Evolutionary conservation across 1,140 invertebrate species (phyloP), one percentile per base, ranked within the genome.

Genomic region (Ectropis grisescens): DNA sequence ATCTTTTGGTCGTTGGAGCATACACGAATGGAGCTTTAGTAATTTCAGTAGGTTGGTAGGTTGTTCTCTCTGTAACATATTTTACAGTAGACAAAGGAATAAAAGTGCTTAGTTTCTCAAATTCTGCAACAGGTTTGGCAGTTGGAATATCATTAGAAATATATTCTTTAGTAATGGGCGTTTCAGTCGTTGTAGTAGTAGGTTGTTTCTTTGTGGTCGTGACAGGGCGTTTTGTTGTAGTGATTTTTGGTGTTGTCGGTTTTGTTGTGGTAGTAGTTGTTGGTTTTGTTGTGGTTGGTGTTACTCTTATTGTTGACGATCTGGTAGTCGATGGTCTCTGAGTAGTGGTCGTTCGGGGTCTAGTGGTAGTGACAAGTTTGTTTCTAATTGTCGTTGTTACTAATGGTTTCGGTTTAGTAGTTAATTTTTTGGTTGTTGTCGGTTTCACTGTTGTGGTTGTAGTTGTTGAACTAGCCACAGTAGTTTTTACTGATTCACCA

Each of bases 11-110:
- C 14, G 46, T 57, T 13, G 26, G 48, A 14, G 41, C 31, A 13
- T 32, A 33, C 11, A 22, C 22, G 14, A 33, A 25, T 1, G 36
- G 34, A 19, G 37, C 11, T 14, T 54, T 39, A 26, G 52, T 46
- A 1, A 32, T 47, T 30, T 41, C n/a, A 7, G 29, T 25, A 35
- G 47, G 46, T 55, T 38, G 58, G 13, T 27, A 27, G 8, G 61
- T 62, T 15, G 55, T 44, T 32, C 42, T 56, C 13, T 58, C 49
- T 14, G 47, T 62, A 1, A 57, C 37, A 40, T 62, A 58, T 11
- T 51, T 31, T 7, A 48, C 32, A 32, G 57, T 64, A 13, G 69
- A 66, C 28, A 56, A 16, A 29, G 72, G 70, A 28, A 62, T 47
- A 37, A 60, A 59, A n/a, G 57, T 56, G 14, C 47, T 56, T 12